A percentile compares a stretch with the other conserved stretches of the same genome.
These are phyloP conservation scores for Neomonachus schauinslandi DNA, from an alignment of 2,113 vertebrate genomes.

Conservation along the genomic window DNA sequence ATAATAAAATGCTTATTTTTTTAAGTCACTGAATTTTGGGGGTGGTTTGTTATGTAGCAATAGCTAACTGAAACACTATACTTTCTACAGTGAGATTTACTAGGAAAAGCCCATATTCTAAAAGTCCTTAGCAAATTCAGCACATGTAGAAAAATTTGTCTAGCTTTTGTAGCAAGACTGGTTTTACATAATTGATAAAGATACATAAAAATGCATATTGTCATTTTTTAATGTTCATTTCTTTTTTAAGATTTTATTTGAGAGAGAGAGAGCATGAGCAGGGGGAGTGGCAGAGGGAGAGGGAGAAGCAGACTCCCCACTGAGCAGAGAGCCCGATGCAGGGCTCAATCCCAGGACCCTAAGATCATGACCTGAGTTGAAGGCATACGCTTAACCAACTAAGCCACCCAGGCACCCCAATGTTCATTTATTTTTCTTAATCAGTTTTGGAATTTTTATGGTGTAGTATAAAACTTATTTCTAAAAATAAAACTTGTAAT, in stretches of 20 bases:
- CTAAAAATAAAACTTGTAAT: conserved; percentile 24
- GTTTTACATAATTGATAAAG: not conserved
- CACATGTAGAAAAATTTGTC: not conserved
- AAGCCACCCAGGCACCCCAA: too few relatives aligned
- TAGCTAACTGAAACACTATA: not conserved
- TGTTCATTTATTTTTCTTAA: not conserved
- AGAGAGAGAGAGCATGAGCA: too few relatives aligned
- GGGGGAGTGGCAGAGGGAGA: too few relatives aligned
- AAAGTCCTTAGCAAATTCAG: not conserved
- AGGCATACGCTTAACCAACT: too few relatives aligned
- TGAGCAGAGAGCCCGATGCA: too few relatives aligned
- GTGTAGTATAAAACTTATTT: not conserved
- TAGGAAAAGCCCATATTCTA: not conserved
- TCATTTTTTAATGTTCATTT: conserved; percentile 11
- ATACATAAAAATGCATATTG: not conserved
- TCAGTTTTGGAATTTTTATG: conserved; percentile 52
- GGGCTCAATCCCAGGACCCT: too few relatives aligned
- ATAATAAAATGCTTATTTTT: not conserved
- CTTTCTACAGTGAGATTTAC: not conserved
- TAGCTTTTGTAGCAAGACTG: conserved; percentile 8
- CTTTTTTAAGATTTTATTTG: too few relatives aligned
- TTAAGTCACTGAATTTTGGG: not conserved
- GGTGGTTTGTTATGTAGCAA: not conserved
- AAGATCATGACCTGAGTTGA: too few relatives aligned
- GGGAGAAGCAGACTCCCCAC: too few relatives aligned